These are phyloP conservation scores for Ferrisia virgata DNA, from an alignment of 2,888 invertebrate species.

Conservation along the genomic window DNA sequence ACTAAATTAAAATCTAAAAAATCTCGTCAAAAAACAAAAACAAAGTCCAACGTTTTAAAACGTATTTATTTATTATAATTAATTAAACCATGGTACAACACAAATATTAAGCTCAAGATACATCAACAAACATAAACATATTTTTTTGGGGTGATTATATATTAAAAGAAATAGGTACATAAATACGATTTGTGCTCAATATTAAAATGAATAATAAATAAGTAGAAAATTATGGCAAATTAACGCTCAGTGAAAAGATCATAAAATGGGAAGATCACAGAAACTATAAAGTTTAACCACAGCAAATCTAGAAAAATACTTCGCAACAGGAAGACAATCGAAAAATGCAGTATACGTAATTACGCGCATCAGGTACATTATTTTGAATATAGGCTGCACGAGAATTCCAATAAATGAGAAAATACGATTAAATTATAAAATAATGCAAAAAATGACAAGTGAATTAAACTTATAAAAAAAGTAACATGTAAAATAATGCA, in stretches of 20 bases:
- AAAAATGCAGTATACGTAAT: neutral
- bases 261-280: neutral
- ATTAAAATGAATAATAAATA: neutral
- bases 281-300: neutral
- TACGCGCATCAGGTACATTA: neutral
- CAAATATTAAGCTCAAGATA: neutral
- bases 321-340: conserved; percentile 6
- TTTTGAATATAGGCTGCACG: neutral
- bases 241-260: neutral
- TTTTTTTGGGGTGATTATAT: neutral
- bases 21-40: neutral
- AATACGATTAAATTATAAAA: neutral
- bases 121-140: neutral
- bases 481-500: neutral
- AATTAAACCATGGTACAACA: neutral
- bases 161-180: neutral
- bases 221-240: neutral
- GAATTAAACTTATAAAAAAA: neutral
- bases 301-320: neutral
- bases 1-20: neutral
- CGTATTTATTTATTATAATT: neutral
- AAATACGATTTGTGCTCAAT: neutral
- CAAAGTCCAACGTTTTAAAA: neutral
- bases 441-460: neutral
- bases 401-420: neutral